Evolutionary conservation across 2,113 vertebrate species (phyloP).

Genomic region (Colius striatus): DNA sequence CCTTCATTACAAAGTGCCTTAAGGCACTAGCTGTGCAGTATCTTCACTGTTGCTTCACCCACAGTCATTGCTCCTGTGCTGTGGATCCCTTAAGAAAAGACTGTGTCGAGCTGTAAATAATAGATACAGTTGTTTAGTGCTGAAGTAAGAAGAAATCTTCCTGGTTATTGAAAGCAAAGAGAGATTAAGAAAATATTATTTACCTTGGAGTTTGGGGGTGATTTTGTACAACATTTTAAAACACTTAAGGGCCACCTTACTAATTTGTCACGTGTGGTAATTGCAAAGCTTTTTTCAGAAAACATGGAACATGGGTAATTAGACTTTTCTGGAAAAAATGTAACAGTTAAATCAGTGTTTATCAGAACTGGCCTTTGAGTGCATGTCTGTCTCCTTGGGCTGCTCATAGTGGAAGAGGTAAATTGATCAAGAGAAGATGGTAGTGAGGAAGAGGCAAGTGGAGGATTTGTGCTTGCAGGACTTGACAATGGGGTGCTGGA

Average conservation of each 20-base stretch:
- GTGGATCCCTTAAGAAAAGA: constrained; percentile 19
- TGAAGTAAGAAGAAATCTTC: constrained; percentile 40
- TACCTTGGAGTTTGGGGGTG: not conserved
- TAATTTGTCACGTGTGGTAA: not conserved
- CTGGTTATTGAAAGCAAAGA: constrained; percentile 37
- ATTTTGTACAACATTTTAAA: not conserved
- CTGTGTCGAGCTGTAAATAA: constrained; percentile 44
- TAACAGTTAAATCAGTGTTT: not conserved
- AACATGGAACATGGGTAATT: not conserved
- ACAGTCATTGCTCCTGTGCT: constrained; percentile 32
- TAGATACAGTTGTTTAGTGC: constrained; percentile 49
- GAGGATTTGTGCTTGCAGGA: not conserved
- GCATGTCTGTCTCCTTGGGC: not conserved
- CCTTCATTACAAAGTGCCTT: constrained; percentile 59
- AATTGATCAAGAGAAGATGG: not conserved
- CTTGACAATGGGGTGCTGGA: not conserved
- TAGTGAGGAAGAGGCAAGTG: not conserved
- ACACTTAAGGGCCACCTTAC: not conserved
- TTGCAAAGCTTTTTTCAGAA: constrained; percentile 23
- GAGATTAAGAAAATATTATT: not conserved
- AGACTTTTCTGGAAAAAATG: not conserved
- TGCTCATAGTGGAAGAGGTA: not conserved
- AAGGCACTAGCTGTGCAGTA: constrained; percentile 2
- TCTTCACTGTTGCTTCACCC: not conserved
- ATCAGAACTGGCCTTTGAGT: not conserved